Conservation (phyloP, 2,113 vertebrate species). For the Ranitomeya variabilis region DNA sequence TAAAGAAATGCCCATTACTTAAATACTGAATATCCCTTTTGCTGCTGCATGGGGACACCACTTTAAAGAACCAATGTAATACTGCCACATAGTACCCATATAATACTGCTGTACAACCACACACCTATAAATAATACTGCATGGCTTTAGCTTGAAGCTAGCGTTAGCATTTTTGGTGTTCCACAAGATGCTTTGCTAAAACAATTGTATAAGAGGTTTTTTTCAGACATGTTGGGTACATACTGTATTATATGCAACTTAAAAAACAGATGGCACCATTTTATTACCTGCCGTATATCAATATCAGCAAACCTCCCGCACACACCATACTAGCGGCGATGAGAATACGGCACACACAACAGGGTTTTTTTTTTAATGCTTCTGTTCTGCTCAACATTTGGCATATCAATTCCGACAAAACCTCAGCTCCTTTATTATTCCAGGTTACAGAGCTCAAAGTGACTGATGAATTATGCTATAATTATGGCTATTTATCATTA, state of each 20-base stretch:
- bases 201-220: neutral
- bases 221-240: neutral
- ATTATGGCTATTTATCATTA: constrained; percentile 48
- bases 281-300: constrained; percentile 38
- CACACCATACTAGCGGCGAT: constrained; percentile 25
- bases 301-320: neutral
- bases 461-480: constrained; percentile 40
- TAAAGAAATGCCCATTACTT: too few relatives aligned
- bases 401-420: constrained; percentile 9
- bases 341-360: neutral
- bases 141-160: neutral
- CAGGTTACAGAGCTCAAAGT: constrained; percentile 34
- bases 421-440: constrained; percentile 15
- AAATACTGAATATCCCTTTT: too few relatives aligned
- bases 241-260: neutral
- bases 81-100: too few relatives aligned
- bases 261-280: constrained; percentile 14
- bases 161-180: neutral
- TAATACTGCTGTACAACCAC: too few relatives aligned
- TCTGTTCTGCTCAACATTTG: constrained; percentile 36
- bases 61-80: too few relatives aligned
- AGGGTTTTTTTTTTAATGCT: neutral
- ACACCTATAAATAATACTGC: too few relatives aligned
- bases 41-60: too few relatives aligned
- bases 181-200: neutral